Evolutionary conservation across 2,113 vertebrate genomes (phyloP).

Genomic region (Rhegmatorhina hoffmannsi): DNA sequence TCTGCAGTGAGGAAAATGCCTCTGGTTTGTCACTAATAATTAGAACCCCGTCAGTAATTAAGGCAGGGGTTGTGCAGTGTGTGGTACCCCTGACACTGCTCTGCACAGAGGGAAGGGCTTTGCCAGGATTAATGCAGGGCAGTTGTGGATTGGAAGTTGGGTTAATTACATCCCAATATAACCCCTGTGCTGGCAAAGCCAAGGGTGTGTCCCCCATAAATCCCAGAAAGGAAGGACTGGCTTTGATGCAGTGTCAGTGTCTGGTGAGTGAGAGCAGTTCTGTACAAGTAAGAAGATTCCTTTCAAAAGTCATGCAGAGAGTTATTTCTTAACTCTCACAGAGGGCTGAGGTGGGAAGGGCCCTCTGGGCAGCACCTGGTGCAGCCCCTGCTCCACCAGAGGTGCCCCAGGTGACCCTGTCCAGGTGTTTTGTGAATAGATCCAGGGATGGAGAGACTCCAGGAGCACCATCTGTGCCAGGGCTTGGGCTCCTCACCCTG

Average conservation of each 20-base stretch:
- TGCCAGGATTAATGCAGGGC: not conserved
- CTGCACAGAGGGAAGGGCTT: not conserved
- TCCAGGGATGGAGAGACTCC: not conserved
- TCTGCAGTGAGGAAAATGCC: not conserved
- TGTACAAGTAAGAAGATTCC: not conserved
- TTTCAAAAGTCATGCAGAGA: not conserved
- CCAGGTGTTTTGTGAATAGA: not conserved
- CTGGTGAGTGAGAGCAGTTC: not conserved
- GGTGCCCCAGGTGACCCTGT: too few species aligned
- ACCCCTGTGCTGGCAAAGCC: not conserved
- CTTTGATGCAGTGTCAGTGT: not conserved
- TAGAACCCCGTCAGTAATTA: not conserved
- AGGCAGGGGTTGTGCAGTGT: not conserved
- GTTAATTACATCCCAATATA: not conserved
- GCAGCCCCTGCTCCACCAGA: not conserved
- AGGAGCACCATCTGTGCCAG: too few species aligned
- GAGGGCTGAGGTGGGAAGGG: not conserved
- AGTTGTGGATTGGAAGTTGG: not conserved
- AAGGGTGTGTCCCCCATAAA: not conserved
- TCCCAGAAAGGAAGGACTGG: not conserved
- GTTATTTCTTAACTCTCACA: not conserved
- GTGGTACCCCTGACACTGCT: not conserved
- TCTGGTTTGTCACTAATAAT: not conserved
- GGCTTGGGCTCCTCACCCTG: too few species aligned
- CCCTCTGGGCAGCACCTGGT: not conserved